A percentile compares a stretch with the other conserved stretches of the same genome.
Conservation (phyloP, 2,888 invertebrate species). For the Hirtodrosophila histrioides region DNA sequence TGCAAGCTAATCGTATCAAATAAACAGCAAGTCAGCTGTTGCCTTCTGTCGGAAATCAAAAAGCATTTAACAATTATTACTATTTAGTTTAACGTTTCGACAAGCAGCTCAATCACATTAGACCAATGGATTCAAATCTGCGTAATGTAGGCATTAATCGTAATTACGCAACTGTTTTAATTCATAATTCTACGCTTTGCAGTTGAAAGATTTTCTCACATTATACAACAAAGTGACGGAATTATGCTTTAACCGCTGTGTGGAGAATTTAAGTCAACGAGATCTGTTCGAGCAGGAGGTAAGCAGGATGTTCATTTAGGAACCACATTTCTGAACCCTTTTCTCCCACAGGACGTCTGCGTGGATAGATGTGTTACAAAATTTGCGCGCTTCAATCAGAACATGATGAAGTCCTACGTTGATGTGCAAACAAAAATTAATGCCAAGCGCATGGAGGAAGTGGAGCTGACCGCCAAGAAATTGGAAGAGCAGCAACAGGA, state of each 20-base stretch:
- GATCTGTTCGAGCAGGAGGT: conserved; percentile 78
- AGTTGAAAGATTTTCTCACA: conserved; percentile 84
- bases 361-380: conserved; percentile 83
- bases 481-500: conserved; percentile 55
- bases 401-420: conserved; percentile 83
- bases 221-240: conserved; percentile 84
- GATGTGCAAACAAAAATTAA: conserved; percentile 84
- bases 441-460: conserved; percentile 78
- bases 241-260: conserved; percentile 82
- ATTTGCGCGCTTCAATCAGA: conserved; percentile 84
- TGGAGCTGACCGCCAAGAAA: conserved; percentile 74
- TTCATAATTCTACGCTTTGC: conserved; percentile 20
- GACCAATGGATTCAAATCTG: conserved; percentile 51
- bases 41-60: conserved; percentile 14
- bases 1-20: conserved; percentile 8
- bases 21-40: conserved; percentile 41
- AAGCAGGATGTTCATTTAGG: conserved; percentile 1
- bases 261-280: conserved; percentile 82
- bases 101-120: background rate
- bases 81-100: conserved; percentile 16
- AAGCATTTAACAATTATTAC: conserved; percentile 30
- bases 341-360: conserved; percentile 68
- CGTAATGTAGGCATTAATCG: conserved; percentile 44
- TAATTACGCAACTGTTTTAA: conserved; percentile 3
- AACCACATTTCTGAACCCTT: background rate